These are phyloP conservation scores for Abramis brama DNA, from an alignment of 2,113 vertebrate species.

Conservation along the genomic window DNA sequence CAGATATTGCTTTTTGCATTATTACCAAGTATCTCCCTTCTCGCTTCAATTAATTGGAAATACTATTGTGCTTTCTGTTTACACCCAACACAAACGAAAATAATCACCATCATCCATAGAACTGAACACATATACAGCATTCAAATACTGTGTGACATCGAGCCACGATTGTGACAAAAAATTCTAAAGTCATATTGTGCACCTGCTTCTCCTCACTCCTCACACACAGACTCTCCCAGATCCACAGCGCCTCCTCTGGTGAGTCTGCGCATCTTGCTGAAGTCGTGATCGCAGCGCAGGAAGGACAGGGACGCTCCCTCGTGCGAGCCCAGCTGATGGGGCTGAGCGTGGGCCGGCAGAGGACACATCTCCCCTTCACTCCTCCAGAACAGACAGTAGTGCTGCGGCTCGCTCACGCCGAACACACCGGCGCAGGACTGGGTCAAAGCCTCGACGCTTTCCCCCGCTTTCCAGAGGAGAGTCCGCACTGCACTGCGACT, in stretches of 20 bases:
- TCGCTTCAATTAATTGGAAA: background rate
- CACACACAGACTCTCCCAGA: slow-evolving; percentile 81
- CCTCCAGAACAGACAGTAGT: slow-evolving; percentile 79
- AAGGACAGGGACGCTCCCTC: slow-evolving; percentile 77
- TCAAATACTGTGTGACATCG: slow-evolving; percentile 15
- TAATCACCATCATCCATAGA: slow-evolving; percentile 19
- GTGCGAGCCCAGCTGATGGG: slow-evolving; percentile 74
- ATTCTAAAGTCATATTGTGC: slow-evolving; percentile 21
- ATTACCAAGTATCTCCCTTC: slow-evolving; percentile 27
- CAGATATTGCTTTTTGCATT: slow-evolving; percentile 58
- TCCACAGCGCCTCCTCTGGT: slow-evolving; percentile 82
- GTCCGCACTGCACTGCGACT: slow-evolving; percentile 74
- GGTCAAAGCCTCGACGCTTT: slow-evolving; percentile 71
- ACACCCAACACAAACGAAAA: background rate
- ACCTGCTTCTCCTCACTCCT: slow-evolving; percentile 71
- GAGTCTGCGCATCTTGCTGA: slow-evolving; percentile 80
- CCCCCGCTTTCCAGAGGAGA: slow-evolving; percentile 76
- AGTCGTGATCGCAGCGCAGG: slow-evolving; percentile 81
- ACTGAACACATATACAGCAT: slow-evolving; percentile 7
- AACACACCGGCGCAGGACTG: slow-evolving; percentile 77
- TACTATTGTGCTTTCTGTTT: background rate
- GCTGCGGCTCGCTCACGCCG: slow-evolving; percentile 74
- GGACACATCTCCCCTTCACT: slow-evolving; percentile 76
- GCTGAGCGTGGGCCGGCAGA: slow-evolving; percentile 74
- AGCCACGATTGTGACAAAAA: slow-evolving; percentile 13